phyloP scores from a whole-genome alignment of 1,140 invertebrate genomes.

The Pseudomyrmex dendroicus region DNA sequence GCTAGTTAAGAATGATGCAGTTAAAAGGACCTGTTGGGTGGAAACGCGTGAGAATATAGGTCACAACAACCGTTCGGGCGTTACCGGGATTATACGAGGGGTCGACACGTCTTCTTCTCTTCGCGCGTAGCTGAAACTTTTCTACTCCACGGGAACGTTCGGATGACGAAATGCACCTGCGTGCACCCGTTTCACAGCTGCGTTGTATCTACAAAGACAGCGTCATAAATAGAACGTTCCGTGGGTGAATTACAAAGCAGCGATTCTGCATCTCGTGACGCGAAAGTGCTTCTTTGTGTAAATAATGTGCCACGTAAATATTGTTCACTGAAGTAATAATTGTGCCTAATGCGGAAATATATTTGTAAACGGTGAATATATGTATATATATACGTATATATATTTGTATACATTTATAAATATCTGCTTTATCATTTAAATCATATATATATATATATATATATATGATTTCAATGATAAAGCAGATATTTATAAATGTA shows the following conservation, averaged over 20 bases:
- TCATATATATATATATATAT: too few species aligned
- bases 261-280: background rate
- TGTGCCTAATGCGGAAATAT: too few species aligned
- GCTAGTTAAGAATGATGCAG: background rate
- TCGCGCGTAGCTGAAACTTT: constrained; percentile 29
- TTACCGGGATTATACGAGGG: background rate
- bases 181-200: background rate
- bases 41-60: constrained; percentile 40
- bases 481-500: too few species aligned
- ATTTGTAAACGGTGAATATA: too few species aligned
- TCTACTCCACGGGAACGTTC: constrained; percentile 33
- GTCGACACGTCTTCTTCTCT: background rate
- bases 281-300: background rate
- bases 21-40: constrained; percentile 57
- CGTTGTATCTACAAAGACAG: constrained; percentile 6
- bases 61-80: background rate
- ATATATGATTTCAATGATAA: too few species aligned
- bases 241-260: constrained; percentile 9
- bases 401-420: too few species aligned
- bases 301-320: too few species aligned
- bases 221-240: constrained; percentile 21
- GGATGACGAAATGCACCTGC: constrained; percentile 43
- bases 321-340: too few species aligned
- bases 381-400: too few species aligned
- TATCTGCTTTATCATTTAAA: too few species aligned